A percentile compares a stretch with the other conserved stretches of the same genome.
Conservation (phyloP, 2,888 invertebrate genomes). For the Morpho helenor region DNA sequence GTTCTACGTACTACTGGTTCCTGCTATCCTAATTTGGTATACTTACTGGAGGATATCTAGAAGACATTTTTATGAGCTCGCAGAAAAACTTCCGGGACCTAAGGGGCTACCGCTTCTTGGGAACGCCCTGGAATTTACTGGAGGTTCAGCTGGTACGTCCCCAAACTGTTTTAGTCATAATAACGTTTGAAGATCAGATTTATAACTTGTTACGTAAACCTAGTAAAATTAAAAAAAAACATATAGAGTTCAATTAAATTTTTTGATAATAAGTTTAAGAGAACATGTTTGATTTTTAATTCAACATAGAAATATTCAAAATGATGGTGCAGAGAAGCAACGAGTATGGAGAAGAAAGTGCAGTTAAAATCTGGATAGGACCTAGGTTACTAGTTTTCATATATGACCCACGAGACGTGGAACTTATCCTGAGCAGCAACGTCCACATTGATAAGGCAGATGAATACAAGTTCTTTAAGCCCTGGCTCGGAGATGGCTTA, state of each 20-base stretch:
- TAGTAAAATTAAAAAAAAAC: too few species aligned
- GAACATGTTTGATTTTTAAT: background rate
- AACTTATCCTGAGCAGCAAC: conserved; percentile 87
- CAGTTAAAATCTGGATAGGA: conserved; percentile 87
- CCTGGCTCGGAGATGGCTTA: conserved; percentile 91
- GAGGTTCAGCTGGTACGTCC: conserved; percentile 84
- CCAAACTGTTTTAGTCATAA: too few species aligned
- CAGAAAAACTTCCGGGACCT: conserved; percentile 86
- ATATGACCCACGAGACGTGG: conserved; percentile 87
- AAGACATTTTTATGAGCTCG: conserved; percentile 84
- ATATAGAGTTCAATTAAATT: too few species aligned
- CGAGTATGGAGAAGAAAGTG: conserved; percentile 72
- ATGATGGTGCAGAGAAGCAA: conserved; percentile 76
- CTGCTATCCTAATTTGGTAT: conserved; percentile 84
- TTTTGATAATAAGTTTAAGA: too few species aligned
- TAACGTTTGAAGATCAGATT: too few species aligned
- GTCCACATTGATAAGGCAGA: conserved; percentile 89
- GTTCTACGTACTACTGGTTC: conserved; percentile 86
- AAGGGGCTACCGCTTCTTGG: conserved; percentile 85
- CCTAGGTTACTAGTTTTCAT: conserved; percentile 87
- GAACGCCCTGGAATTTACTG: conserved; percentile 86
- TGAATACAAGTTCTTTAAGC: conserved; percentile 89
- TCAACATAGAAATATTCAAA: conserved; percentile 82
- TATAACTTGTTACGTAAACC: too few species aligned
- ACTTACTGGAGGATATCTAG: conserved; percentile 87